A percentile compares a stretch with the other conserved stretches of the same genome.
These are phyloP conservation scores for Metallyticus violacea DNA, from an alignment of 2,888 invertebrate genomes.

Conservation along the genomic window DNA sequence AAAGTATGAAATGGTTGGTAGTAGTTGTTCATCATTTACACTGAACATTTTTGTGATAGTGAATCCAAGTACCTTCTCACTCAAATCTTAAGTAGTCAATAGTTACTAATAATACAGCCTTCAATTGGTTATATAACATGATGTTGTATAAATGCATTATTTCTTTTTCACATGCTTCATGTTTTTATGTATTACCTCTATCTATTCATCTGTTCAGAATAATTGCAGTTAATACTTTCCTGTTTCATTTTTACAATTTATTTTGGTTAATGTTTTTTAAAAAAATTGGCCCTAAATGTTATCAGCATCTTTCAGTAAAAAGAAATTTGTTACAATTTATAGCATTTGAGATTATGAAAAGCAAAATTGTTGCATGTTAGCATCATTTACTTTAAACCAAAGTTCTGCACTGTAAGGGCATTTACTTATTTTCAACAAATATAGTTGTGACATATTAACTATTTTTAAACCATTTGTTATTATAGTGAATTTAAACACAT, in stretches of 20 bases:
- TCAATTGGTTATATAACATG: background rate
- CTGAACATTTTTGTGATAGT: background rate
- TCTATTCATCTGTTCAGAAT: background rate
- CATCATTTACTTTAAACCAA: no score
- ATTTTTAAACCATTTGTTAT: no score
- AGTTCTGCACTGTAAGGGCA: no score
- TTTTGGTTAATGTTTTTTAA: background rate
- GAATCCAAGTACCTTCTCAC: background rate
- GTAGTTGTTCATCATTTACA: background rate
- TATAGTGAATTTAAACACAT: no score
- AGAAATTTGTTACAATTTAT: no score
- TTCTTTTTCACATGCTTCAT: background rate
- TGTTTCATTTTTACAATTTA: background rate
- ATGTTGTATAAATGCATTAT: background rate
- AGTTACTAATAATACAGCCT: background rate
- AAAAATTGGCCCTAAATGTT: no score
- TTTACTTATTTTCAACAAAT: no score
- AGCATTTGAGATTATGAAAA: no score
- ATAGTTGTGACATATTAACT: no score
- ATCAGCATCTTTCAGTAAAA: no score
- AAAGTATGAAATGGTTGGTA: background rate
- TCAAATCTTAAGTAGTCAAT: background rate
- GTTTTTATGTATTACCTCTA: background rate
- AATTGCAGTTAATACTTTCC: background rate
- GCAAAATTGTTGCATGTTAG: no score